phyloP scores from a whole-genome alignment of 2,888 invertebrate species.

The Heliconius ismenius region DNA sequence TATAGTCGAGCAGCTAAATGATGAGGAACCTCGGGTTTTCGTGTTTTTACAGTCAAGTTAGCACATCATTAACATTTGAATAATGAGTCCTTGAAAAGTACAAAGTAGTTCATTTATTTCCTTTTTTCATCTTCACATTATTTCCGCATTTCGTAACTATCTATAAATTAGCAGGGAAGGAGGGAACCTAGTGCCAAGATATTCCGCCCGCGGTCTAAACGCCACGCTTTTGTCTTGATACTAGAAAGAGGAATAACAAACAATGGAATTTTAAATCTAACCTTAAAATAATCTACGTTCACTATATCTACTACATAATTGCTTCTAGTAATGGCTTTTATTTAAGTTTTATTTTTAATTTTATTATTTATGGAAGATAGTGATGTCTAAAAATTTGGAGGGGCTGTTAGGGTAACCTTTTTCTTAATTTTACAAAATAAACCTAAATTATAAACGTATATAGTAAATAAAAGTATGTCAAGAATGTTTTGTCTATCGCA shows the following conservation, averaged over 20 bases:
- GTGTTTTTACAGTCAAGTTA: conserved; percentile 10
- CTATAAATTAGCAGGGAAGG: background rate
- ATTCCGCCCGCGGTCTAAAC: no score
- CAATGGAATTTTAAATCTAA: no score
- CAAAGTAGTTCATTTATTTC: background rate
- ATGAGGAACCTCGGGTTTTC: background rate
- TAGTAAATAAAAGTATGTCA: background rate
- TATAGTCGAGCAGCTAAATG: conserved; percentile 8
- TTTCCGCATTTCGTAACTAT: conserved; percentile 1
- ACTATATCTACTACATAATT: no score
- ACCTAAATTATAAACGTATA: background rate
- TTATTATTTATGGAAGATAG: no score
- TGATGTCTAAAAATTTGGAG: no score
- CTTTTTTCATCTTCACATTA: background rate
- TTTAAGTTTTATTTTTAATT: no score
- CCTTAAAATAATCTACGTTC: no score
- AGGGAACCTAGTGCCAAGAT: background rate
- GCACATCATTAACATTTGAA: conserved; percentile 15
- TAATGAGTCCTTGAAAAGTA: conserved; percentile 17
- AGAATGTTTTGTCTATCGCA: conserved; percentile 5
- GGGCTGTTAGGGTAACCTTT: no score
- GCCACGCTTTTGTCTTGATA: no score
- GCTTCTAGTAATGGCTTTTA: no score
- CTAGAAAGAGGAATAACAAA: no score
- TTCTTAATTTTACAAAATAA: no score